Evolutionary conservation across 2,113 vertebrate genomes (phyloP).

Genomic region (Paracanthobrama guichenoti): DNA sequence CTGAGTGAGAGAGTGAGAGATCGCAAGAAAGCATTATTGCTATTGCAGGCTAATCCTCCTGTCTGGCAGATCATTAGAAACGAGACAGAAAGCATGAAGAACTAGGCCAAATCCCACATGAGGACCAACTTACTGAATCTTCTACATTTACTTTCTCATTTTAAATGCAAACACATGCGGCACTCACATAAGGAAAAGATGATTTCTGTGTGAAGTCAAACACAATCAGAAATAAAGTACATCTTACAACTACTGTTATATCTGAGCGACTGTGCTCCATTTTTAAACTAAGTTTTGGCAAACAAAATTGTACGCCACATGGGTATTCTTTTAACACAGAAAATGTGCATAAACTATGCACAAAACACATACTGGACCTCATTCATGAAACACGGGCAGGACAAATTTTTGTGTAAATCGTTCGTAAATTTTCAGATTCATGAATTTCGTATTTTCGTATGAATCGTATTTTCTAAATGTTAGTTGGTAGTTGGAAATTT

Average conservation of each 20-base stretch:
- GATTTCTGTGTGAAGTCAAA: not conserved
- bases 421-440: no score
- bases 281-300: no score
- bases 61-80: slow-evolving; percentile 53
- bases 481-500: no score
- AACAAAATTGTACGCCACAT: no score
- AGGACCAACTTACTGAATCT: not conserved
- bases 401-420: no score
- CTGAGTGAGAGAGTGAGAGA: not conserved
- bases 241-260: no score
- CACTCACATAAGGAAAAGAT: not conserved
- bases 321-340: not conserved
- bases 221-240: not conserved
- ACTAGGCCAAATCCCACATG: slow-evolving; percentile 7
- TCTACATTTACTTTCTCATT: slow-evolving; percentile 9
- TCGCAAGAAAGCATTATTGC: not conserved
- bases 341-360: not conserved
- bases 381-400: no score
- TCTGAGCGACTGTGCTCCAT: no score
- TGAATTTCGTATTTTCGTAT: no score
- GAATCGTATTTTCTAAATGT: no score
- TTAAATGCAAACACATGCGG: slow-evolving; percentile 19
- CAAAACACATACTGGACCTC: not conserved
- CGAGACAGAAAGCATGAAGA: slow-evolving; percentile 27
- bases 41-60: slow-evolving; percentile 27